Evolutionary conservation across 1,140 invertebrate genomes (phyloP).

Genomic region (Tetramorium parvispinum): DNA sequence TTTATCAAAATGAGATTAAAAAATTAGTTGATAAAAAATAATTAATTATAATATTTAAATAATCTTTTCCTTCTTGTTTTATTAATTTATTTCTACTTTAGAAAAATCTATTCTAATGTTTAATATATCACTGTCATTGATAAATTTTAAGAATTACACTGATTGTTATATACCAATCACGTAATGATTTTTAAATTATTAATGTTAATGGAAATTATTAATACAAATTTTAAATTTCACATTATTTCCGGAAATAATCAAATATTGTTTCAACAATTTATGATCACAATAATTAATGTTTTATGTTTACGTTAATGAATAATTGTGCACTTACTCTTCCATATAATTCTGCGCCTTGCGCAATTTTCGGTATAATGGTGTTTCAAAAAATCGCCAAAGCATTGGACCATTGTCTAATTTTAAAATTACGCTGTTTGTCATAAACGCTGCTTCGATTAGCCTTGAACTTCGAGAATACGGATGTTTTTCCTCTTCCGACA

Average conservation of each 20-base stretch:
- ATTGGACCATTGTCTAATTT: slow-evolving; percentile 91
- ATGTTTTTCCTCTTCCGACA: slow-evolving; percentile 87
- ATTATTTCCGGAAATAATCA: not conserved
- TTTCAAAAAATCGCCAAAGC: slow-evolving; percentile 91
- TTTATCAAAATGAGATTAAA: not conserved
- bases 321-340: slow-evolving; percentile 88
- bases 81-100: not conserved
- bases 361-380: slow-evolving; percentile 91
- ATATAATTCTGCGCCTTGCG: slow-evolving; percentile 90
- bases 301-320: not conserved
- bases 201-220: too few relatives aligned
- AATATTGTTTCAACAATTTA: not conserved
- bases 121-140: not conserved
- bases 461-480: slow-evolving; percentile 88
- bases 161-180: not conserved
- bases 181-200: not conserved
- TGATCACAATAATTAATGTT: not conserved
- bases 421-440: slow-evolving; percentile 90
- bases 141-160: not conserved
- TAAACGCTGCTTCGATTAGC: slow-evolving; percentile 90
- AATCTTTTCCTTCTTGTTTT: not conserved
- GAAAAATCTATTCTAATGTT: not conserved
- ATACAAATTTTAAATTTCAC: not conserved
- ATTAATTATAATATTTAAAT: not conserved
- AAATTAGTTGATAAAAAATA: not conserved